Conservation (phyloP, 1,140 invertebrate genomes). For the Neodiprion fabricii region DNA sequence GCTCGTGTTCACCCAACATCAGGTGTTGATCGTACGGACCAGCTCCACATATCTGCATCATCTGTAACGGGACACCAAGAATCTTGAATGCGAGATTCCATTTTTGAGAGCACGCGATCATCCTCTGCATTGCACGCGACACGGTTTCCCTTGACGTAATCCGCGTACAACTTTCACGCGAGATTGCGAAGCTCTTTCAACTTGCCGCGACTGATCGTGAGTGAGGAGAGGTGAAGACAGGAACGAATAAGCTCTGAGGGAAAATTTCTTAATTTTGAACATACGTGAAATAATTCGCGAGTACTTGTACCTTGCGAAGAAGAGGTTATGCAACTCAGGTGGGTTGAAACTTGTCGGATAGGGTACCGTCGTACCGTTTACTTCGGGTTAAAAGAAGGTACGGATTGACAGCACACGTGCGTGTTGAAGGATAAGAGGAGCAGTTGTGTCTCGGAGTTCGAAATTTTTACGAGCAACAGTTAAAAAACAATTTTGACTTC, state of each 20-base stretch:
- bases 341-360: neutral
- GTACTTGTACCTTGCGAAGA: neutral
- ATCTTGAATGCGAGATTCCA: too few species aligned
- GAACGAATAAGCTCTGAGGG: neutral
- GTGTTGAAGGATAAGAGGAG: constrained; percentile 20
- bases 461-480: constrained; percentile 11
- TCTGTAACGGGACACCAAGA: constrained; percentile 39
- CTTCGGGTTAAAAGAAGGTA: neutral
- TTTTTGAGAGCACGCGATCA: too few species aligned
- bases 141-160: too few species aligned
- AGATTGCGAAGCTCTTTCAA: too few species aligned
- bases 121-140: too few species aligned
- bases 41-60: constrained; percentile 53
- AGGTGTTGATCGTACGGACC: constrained; percentile 55
- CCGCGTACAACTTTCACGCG: too few species aligned
- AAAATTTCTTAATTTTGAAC: neutral
- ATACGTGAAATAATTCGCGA: constrained; percentile 9
- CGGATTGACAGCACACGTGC: constrained; percentile 8
- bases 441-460: constrained; percentile 7
- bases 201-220: too few species aligned
- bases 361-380: neutral
- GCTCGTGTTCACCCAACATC: constrained; percentile 51
- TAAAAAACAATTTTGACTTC: constrained; percentile 28
- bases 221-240: neutral
- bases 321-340: neutral